Conservation (phyloP, 2,113 vertebrate species). For the Orcinus orca region DNA sequence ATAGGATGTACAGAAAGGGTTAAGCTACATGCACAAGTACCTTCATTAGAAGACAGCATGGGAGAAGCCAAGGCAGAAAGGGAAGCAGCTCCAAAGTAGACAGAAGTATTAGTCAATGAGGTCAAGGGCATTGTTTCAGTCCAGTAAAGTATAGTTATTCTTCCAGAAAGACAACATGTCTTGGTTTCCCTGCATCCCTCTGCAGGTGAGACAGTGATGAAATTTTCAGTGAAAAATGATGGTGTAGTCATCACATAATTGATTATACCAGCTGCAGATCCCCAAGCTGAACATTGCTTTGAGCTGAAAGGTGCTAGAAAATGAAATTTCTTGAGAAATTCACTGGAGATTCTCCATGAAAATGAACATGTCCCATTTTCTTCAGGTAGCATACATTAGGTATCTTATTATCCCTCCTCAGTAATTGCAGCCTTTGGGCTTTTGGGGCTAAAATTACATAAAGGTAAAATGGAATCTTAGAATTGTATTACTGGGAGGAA, state of each 20-base stretch:
- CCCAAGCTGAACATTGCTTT: not conserved
- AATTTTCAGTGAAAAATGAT: not conserved
- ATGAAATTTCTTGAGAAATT: slow-evolving; percentile 51
- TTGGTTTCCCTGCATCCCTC: not conserved
- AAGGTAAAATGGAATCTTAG: slow-evolving; percentile 39
- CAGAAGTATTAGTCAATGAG: not conserved
- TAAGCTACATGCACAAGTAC: no score
- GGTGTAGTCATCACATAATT: not conserved
- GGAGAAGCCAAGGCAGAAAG: not conserved
- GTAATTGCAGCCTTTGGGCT: slow-evolving; percentile 62
- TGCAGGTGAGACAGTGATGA: not conserved
- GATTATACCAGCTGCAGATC: not conserved
- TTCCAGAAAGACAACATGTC: not conserved
- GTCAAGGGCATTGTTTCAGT: not conserved
- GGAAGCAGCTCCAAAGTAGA: not conserved
- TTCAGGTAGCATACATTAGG: slow-evolving; percentile 51
- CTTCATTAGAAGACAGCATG: fast-evolving
- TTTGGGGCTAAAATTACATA: slow-evolving; percentile 51
- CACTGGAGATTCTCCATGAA: slow-evolving; percentile 3
- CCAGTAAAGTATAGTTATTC: not conserved
- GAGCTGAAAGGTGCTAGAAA: slow-evolving; percentile 20
- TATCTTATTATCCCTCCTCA: slow-evolving; percentile 58
- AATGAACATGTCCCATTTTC: slow-evolving; percentile 66
- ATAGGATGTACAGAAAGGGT: not conserved
- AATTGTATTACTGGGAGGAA: not conserved